Percentiles rank a stretch among this genome's conserved stretches.
These are phyloP conservation scores for Gibbula magus DNA, from an alignment of 2,888 invertebrate genomes.

Conservation along the genomic window DNA sequence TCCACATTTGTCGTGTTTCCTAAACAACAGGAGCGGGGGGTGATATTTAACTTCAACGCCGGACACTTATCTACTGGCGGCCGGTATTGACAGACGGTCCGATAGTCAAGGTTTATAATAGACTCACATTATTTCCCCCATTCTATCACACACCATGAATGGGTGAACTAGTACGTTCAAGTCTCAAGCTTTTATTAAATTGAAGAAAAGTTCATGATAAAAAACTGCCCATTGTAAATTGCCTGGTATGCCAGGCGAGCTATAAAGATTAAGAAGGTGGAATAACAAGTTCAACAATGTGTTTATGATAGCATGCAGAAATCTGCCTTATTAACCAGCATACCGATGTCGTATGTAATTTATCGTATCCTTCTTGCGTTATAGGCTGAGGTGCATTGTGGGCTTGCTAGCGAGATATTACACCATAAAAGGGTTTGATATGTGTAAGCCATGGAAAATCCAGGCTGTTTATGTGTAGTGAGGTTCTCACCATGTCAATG, in stretches of 20 bases:
- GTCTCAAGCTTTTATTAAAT: background rate
- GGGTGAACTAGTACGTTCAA: background rate
- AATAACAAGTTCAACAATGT: background rate
- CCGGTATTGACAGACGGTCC: background rate
- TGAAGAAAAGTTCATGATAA: background rate
- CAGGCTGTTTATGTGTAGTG: too few species aligned
- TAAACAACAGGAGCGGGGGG: background rate
- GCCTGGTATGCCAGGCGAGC: background rate
- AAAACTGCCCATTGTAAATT: conserved; percentile 3
- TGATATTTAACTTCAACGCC: background rate
- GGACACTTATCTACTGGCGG: background rate
- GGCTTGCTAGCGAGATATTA: too few species aligned
- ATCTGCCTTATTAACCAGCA: background rate
- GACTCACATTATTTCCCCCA: background rate
- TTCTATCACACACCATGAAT: background rate
- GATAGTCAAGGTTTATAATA: background rate
- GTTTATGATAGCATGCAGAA: background rate
- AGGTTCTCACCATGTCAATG: too few species aligned
- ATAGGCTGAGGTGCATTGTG: too few species aligned
- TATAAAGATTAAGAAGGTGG: background rate
- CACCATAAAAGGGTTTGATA: too few species aligned
- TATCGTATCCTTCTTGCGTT: background rate
- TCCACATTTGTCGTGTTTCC: background rate
- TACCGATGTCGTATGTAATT: background rate
- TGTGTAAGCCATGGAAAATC: too few species aligned